A percentile compares a stretch with the other conserved stretches of the same genome.
Evolutionary conservation across 2,113 vertebrate genomes (phyloP).

Genomic region (Bubo blakistoni): DNA sequence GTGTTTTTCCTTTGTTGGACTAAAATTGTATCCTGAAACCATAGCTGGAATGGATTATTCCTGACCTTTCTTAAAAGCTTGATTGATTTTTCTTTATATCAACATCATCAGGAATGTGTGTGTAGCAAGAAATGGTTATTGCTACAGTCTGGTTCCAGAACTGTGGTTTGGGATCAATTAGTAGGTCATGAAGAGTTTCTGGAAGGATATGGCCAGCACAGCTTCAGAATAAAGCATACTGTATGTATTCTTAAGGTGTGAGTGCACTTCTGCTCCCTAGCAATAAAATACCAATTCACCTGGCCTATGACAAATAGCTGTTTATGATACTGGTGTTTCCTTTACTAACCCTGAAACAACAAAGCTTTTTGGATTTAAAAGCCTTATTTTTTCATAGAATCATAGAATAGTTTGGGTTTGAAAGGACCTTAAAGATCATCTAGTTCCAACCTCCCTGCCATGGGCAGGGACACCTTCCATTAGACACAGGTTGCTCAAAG

Average conservation of each 20-base stretch:
- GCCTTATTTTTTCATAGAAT: not conserved
- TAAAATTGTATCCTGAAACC: not conserved
- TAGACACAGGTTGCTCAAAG: too few species aligned
- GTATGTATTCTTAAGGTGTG: not conserved
- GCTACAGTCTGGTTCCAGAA: constrained; percentile 13
- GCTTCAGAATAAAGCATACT: not conserved
- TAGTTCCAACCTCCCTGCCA: too few species aligned
- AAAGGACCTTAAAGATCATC: too few species aligned
- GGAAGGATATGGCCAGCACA: not conserved
- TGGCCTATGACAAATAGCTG: not conserved
- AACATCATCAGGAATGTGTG: not conserved
- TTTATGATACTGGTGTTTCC: not conserved
- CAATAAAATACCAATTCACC: not conserved
- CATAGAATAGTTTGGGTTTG: too few species aligned
- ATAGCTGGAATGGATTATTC: constrained; percentile 45
- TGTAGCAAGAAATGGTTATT: constrained; percentile 15
- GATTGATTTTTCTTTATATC: constrained; percentile 56
- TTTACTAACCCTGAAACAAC: not conserved
- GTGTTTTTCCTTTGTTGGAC: constrained; percentile 1
- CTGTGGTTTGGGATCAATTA: constrained; percentile 31
- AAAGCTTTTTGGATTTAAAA: not conserved
- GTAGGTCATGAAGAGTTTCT: constrained; percentile 18
- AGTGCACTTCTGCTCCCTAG: not conserved
- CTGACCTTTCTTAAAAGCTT: constrained; percentile 57
- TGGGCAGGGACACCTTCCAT: too few species aligned